These are phyloP conservation scores for Choristoneura rosaceana DNA, from an alignment of 2,888 invertebrate species.

Conservation along the genomic window DNA sequence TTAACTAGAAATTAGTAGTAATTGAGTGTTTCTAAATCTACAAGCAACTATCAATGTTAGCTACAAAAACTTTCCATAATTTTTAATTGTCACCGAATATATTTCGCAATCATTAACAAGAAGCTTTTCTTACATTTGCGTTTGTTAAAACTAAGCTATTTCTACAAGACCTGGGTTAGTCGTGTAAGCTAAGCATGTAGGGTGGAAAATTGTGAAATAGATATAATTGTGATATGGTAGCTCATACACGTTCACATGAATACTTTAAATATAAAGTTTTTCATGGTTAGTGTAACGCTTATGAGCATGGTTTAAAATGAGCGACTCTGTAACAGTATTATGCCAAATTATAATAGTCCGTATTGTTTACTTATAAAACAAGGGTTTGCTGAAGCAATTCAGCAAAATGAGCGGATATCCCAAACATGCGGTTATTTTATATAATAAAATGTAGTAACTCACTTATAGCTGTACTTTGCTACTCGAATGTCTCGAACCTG, in stretches of 20 bases:
- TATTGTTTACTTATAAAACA: neutral
- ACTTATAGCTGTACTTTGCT: slow-evolving; percentile 46
- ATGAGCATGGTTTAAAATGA: too few species aligned
- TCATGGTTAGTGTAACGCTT: too few species aligned
- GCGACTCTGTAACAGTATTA: too few species aligned
- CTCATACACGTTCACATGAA: too few species aligned
- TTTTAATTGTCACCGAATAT: neutral
- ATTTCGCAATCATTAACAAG: neutral
- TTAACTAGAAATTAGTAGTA: neutral
- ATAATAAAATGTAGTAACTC: slow-evolving; percentile 46
- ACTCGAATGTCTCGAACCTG: slow-evolving; percentile 48
- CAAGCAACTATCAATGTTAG: neutral
- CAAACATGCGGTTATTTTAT: slow-evolving; percentile 49
- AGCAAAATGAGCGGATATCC: slow-evolving; percentile 22
- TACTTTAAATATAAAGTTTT: too few species aligned
- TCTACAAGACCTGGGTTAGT: neutral
- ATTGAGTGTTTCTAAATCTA: neutral
- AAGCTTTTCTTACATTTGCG: too few species aligned
- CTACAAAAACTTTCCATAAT: neutral
- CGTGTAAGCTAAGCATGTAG: neutral
- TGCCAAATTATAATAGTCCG: neutral
- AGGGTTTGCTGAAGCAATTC: neutral
- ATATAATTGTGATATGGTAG: too few species aligned
- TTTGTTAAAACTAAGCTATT: too few species aligned
- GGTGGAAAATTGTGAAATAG: neutral